Conservation (phyloP, 2,797 vertebrate species). For the Sebastes iracundus region DNA sequence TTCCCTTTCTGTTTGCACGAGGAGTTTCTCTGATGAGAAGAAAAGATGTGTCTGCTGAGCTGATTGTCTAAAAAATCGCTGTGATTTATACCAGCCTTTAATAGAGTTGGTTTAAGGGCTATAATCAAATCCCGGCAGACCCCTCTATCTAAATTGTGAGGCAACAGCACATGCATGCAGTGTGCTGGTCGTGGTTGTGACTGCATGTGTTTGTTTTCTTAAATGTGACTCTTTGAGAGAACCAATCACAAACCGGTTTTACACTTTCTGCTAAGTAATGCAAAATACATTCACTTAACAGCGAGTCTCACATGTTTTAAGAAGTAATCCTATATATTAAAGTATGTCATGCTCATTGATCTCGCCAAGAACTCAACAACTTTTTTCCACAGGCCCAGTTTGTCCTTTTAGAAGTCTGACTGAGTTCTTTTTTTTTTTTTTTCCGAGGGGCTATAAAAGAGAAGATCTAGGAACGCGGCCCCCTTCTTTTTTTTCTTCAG, state of each 20-base stretch:
- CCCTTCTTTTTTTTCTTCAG: slow-evolving; percentile 61
- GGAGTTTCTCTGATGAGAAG: slow-evolving; percentile 45
- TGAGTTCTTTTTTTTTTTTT: slow-evolving; percentile 36
- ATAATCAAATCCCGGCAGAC: slow-evolving; percentile 62
- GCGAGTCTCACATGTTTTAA: slow-evolving; percentile 49
- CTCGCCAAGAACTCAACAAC: slow-evolving; percentile 54
- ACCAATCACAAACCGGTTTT: slow-evolving; percentile 29
- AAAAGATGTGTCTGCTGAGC: slow-evolving; percentile 21
- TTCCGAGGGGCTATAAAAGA: slow-evolving; percentile 78
- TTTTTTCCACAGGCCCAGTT: slow-evolving; percentile 67
- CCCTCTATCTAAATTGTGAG: slow-evolving; percentile 57
- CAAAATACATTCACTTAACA: slow-evolving; percentile 53
- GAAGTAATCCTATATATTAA: slow-evolving; percentile 65
- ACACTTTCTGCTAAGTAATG: slow-evolving; percentile 44
- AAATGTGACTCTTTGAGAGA: slow-evolving; percentile 39
- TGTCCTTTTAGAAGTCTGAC: slow-evolving; percentile 72
- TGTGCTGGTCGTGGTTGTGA: slow-evolving; percentile 37
- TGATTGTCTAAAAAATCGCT: slow-evolving; percentile 47
- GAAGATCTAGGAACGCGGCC: slow-evolving; percentile 75
- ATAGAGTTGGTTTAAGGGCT: slow-evolving; percentile 58
- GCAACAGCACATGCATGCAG: slow-evolving; percentile 53
- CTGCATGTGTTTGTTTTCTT: slow-evolving; percentile 28
- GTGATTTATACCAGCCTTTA: slow-evolving; percentile 60
- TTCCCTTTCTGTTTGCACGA: background rate
- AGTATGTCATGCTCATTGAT: slow-evolving; percentile 66